These are phyloP conservation scores for Phrynocephalus guinanensis DNA, from an alignment of 2,797 vertebrate genomes.

Conservation along the genomic window DNA sequence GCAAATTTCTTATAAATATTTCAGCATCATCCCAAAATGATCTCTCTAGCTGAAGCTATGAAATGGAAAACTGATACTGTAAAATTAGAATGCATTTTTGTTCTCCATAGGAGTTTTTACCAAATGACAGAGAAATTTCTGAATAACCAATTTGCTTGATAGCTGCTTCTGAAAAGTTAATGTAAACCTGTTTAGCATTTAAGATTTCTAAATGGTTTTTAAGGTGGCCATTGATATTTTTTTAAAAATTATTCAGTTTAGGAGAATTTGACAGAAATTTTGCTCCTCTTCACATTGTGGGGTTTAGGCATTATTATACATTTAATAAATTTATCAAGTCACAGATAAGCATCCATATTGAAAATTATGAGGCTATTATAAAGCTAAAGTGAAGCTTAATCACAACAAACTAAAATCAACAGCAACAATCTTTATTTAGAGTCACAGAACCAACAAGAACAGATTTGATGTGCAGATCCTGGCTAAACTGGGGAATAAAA, in stretches of 20 bases:
- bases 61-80: conserved; percentile 13
- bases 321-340: conserved; percentile 49
- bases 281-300: conserved; percentile 35
- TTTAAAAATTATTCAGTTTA: conserved; percentile 52
- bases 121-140: conserved; percentile 51
- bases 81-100: conserved; percentile 15
- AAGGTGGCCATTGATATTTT: conserved; percentile 45
- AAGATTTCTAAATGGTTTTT: conserved; percentile 16
- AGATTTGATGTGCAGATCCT: conserved; percentile 10
- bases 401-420: conserved; percentile 5
- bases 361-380: conserved; percentile 29
- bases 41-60: conserved; percentile 45
- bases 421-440: too few relatives aligned
- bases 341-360: conserved; percentile 7
- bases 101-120: conserved; percentile 1
- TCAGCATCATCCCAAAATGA: conserved; percentile 39
- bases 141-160: conserved; percentile 33
- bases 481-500: conserved; percentile 34
- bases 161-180: conserved; percentile 28
- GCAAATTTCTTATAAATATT: conserved; percentile 34
- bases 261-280: conserved; percentile 17
- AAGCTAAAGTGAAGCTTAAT: conserved; percentile 42
- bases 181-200: conserved; percentile 48
- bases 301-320: conserved; percentile 11
- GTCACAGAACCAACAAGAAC: too few relatives aligned